These are phyloP conservation scores for Malurus elegans DNA, from an alignment of 2,113 vertebrate genomes.

Conservation along the genomic window DNA sequence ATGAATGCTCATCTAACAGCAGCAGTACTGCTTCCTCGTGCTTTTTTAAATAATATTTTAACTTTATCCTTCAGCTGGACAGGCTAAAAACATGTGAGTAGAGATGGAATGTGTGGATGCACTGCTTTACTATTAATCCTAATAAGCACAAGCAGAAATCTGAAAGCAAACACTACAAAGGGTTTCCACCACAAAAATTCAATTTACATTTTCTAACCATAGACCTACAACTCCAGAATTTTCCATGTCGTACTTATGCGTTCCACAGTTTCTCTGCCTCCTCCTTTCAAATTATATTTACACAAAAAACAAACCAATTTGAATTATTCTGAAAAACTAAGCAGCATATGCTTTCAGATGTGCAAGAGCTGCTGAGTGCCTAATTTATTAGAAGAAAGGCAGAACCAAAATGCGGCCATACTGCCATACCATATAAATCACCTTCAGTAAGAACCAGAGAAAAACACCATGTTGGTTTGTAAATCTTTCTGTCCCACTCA, in stretches of 20 bases:
- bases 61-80: neutral
- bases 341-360: neutral
- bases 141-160: neutral
- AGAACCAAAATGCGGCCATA: neutral
- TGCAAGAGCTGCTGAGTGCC: neutral
- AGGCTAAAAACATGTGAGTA: neutral
- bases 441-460: neutral
- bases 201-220: neutral
- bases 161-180: neutral
- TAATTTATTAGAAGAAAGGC: neutral
- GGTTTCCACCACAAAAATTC: neutral
- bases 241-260: neutral
- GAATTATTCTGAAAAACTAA: neutral
- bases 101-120: neutral
- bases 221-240: neutral
- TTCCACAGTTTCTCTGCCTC: neutral
- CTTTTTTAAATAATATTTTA: neutral
- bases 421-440: neutral
- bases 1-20: accelerated
- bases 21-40: neutral
- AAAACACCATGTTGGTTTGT: accelerated
- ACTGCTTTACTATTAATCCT: neutral
- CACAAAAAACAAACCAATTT: neutral
- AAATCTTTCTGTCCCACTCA: neutral
- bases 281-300: neutral